Evolutionary conservation across 1,140 invertebrate genomes (phyloP).

Genomic region (Drosophila neocordata): DNA sequence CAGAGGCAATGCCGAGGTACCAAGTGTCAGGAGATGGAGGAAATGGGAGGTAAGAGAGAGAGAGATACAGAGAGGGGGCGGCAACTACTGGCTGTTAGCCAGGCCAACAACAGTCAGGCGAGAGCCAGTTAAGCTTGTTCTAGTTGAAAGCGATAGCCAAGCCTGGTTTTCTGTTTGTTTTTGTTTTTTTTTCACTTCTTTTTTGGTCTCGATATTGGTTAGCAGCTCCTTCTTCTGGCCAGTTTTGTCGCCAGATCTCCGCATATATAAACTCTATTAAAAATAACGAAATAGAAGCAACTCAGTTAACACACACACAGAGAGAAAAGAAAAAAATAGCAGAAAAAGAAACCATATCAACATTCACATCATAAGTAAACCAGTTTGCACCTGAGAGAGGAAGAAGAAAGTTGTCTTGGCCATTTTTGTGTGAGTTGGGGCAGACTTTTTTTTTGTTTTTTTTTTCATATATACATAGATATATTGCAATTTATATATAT

Average conservation of each 20-base stretch:
- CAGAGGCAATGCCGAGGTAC: slow-evolving; percentile 3
- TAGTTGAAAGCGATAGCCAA: slow-evolving; percentile 77
- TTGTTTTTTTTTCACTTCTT: not conserved
- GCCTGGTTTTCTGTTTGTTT: slow-evolving; percentile 2
- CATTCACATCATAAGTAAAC: slow-evolving; percentile 82
- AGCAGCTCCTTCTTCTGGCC: slow-evolving; percentile 26
- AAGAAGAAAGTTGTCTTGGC: slow-evolving; percentile 81
- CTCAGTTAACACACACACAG: not conserved
- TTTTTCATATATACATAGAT: slow-evolving; percentile 30
- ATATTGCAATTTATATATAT: slow-evolving; percentile 51
- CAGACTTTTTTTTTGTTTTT: slow-evolving; percentile 54
- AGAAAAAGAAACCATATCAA: slow-evolving; percentile 78
- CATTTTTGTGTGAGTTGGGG: slow-evolving; percentile 68
- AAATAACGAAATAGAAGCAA: slow-evolving; percentile 70
- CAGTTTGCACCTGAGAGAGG: slow-evolving; percentile 81
- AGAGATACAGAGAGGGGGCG: not conserved
- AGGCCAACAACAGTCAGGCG: not conserved
- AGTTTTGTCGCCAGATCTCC: slow-evolving; percentile 39
- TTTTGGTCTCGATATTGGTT: slow-evolving; percentile 13
- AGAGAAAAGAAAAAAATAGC: slow-evolving; percentile 48
- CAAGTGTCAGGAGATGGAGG: not conserved
- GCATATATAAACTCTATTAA: slow-evolving; percentile 46
- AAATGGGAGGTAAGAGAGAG: not conserved
- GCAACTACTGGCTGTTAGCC: slow-evolving; percentile 13
- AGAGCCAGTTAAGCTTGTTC: slow-evolving; percentile 74